These are phyloP conservation scores for Procambarus virginalis DNA, from an alignment of 1,140 invertebrate species.

Conservation along the genomic window DNA sequence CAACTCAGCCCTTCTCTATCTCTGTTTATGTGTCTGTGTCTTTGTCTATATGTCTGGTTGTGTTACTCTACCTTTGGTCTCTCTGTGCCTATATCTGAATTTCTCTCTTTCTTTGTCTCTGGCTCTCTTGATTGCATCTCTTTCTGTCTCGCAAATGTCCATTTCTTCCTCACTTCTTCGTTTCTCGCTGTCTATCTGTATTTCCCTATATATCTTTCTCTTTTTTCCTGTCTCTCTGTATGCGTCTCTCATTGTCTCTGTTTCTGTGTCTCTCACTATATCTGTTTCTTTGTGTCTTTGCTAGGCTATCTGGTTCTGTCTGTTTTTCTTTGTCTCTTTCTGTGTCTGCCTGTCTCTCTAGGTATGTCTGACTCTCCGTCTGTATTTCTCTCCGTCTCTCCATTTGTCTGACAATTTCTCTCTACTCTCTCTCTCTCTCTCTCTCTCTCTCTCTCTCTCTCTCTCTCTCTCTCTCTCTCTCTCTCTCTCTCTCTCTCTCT, in stretches of 20 bases:
- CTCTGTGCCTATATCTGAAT: no score
- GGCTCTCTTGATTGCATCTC: no score
- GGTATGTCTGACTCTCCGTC: neutral
- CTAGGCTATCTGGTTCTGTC: neutral
- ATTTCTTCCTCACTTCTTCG: no score
- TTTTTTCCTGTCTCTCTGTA: no score
- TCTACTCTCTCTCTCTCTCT: neutral
- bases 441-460: neutral
- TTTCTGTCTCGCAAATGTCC: no score
- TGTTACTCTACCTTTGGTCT: no score
- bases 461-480: slow-evolving; percentile 21
- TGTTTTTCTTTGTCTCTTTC: neutral
- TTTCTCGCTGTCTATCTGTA: no score
- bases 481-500: slow-evolving; percentile 19
- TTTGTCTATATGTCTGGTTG: no score
- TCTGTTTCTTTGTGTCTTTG: neutral
- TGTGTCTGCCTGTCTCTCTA: neutral
- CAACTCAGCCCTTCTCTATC: no score
- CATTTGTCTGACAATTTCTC: neutral
- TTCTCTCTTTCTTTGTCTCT: no score
- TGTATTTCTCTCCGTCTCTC: neutral
- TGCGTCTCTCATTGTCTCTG: neutral
- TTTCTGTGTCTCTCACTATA: neutral
- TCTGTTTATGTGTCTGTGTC: no score
- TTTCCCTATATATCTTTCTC: no score